Conservation (phyloP, 2,113 vertebrate species). For the Chamaea fasciata region DNA sequence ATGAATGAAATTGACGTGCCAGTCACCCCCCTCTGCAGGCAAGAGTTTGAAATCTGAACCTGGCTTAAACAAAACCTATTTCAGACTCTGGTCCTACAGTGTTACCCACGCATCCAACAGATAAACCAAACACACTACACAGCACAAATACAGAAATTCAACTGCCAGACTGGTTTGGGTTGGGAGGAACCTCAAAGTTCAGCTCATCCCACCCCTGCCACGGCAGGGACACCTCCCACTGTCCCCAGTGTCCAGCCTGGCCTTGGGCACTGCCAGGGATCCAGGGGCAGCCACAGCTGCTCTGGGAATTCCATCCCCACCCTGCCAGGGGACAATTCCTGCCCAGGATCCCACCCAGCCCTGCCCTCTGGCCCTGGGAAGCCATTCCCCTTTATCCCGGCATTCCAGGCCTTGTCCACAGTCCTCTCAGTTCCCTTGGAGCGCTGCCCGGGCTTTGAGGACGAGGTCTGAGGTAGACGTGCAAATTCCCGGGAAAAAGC, state of each 20-base stretch:
- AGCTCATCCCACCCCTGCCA: background rate
- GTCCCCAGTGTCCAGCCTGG: background rate
- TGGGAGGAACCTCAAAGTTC: background rate
- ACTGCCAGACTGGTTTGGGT: accelerated
- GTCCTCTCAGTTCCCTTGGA: background rate
- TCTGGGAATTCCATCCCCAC: no score
- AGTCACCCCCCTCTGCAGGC: background rate
- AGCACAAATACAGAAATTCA: background rate
- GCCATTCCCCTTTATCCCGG: background rate
- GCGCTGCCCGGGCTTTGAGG: accelerated
- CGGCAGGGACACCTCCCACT: background rate
- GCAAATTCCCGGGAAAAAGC: background rate
- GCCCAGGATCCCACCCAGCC: accelerated
- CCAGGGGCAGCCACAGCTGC: background rate
- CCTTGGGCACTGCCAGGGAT: background rate
- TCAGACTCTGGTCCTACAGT: background rate
- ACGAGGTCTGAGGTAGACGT: background rate
- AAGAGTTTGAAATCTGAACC: background rate
- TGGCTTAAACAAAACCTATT: background rate
- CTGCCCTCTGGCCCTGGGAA: background rate
- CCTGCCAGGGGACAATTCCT: background rate
- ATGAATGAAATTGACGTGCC: background rate
- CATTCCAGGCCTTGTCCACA: accelerated
- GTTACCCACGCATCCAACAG: background rate
- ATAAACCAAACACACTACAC: background rate